Conservation (phyloP, 2,113 vertebrate genomes). For the Psammodynastes pulverulentus region DNA sequence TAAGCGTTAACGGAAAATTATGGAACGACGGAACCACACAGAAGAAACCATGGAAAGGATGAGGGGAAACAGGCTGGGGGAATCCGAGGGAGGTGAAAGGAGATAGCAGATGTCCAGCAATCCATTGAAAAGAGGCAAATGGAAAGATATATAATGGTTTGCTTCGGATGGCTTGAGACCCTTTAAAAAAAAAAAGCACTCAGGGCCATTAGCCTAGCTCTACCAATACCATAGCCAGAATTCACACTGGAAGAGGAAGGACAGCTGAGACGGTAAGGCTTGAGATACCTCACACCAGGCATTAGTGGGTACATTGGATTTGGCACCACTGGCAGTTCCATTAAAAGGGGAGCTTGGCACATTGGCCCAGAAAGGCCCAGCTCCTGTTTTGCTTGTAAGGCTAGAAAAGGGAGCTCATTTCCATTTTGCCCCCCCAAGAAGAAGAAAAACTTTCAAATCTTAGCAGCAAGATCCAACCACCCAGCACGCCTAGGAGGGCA, state of each 20-base stretch:
- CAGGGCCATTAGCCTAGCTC: fast-evolving
- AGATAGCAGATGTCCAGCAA: neutral
- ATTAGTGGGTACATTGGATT: conserved; percentile 13
- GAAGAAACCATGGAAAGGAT: neutral
- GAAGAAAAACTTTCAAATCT: neutral
- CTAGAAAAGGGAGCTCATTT: neutral
- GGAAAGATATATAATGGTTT: neutral
- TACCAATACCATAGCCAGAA: neutral
- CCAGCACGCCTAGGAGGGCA: conserved; percentile 17
- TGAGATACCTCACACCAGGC: fast-evolving
- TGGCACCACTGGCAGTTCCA: conserved; percentile 36
- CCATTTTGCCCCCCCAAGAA: neutral
- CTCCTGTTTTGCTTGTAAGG: neutral
- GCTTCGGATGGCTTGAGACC: neutral
- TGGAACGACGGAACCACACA: too few relatives aligned
- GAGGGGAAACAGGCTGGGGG: neutral
- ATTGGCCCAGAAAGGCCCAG: neutral
- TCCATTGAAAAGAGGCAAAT: neutral
- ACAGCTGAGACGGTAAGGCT: fast-evolving
- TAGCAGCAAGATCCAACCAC: neutral
- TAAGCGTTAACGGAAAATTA: neutral
- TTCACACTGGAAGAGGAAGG: neutral
- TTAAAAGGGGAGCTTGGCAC: neutral
- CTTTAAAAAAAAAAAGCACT: conserved; percentile 22
- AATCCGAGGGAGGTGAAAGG: neutral